phyloP scores from a whole-genome alignment of 2,113 vertebrate genomes.

The Morone saxatilis region DNA sequence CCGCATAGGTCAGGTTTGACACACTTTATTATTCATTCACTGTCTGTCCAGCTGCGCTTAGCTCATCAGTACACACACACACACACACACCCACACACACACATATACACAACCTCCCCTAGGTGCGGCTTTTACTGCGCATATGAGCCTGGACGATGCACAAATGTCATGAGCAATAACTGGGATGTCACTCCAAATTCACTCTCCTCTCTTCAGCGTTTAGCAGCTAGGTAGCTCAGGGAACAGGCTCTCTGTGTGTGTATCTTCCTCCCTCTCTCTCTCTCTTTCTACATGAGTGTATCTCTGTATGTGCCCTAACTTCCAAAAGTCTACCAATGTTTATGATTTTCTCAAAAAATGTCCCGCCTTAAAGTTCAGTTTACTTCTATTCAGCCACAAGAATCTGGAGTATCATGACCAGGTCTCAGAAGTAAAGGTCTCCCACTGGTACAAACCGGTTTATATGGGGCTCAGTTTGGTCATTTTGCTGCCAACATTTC shows the following conservation, averaged over 20 bases:
- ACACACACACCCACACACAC: constrained; percentile 21
- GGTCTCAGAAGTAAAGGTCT: neutral
- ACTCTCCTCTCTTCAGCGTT: constrained; percentile 60
- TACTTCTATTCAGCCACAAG: neutral
- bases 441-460: neutral
- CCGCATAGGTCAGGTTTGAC: constrained; percentile 80
- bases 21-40: constrained; percentile 80
- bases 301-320: neutral
- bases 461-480: neutral
- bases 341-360: neutral
- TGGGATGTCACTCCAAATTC: constrained; percentile 75
- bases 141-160: constrained; percentile 68
- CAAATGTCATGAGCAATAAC: constrained; percentile 86
- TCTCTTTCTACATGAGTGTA: neutral
- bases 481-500: neutral
- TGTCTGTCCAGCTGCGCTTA: constrained; percentile 75
- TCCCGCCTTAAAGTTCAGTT: neutral
- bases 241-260: constrained; percentile 18
- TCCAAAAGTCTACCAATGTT: constrained; percentile 8
- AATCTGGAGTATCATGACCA: neutral
- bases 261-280: neutral
- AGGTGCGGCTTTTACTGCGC: constrained; percentile 76
- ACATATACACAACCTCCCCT: constrained; percentile 57
- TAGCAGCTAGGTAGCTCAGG: constrained; percentile 66
- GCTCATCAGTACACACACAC: constrained; percentile 64